Conservation (phyloP, 2,888 invertebrate genomes). For the Chloroclysta siterata region DNA sequence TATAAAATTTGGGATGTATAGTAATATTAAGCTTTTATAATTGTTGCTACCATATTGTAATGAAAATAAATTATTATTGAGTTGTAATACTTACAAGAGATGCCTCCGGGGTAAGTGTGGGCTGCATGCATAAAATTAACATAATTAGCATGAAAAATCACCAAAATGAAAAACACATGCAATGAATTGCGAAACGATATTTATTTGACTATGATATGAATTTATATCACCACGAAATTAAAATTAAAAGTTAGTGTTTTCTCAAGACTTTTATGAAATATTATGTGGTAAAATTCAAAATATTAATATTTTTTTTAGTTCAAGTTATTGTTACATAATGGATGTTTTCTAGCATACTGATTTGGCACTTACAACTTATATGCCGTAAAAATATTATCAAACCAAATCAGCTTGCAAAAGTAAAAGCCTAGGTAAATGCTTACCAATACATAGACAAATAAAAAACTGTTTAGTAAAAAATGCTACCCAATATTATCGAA, state of each 20-base stretch:
- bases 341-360: neutral
- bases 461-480: neutral
- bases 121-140: slow-evolving; percentile 81
- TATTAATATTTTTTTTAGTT: too few species aligned
- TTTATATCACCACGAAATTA: neutral
- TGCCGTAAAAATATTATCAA: too few species aligned
- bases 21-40: too few species aligned
- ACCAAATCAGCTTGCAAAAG: neutral
- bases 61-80: slow-evolving; percentile 24
- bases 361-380: neutral
- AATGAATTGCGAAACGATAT: slow-evolving; percentile 2
- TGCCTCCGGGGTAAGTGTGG: slow-evolving; percentile 82
- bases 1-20: too few species aligned
- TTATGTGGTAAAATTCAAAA: too few species aligned
- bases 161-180: slow-evolving; percentile 37
- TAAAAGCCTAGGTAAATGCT: neutral
- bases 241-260: neutral
- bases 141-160: slow-evolving; percentile 51
- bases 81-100: slow-evolving; percentile 75
- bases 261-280: neutral
- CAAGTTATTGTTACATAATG: too few species aligned
- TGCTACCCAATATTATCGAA: too few species aligned
- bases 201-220: neutral
- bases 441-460: neutral
- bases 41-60: neutral